phyloP scores from a whole-genome alignment of 2,113 vertebrate species.

The Eurystomus gularis region DNA sequence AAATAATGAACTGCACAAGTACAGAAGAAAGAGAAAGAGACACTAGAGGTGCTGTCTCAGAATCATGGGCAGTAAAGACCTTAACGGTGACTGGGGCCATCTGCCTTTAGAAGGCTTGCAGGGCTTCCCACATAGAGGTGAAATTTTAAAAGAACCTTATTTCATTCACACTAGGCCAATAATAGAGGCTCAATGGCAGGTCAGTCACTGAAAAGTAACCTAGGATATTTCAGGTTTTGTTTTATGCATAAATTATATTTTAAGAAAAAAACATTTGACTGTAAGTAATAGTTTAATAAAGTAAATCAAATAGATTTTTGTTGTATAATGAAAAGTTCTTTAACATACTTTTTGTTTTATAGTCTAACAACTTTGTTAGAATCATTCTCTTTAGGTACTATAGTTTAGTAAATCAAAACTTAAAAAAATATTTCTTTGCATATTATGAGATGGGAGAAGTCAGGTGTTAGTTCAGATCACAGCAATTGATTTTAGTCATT shows the following conservation, averaged over 20 bases:
- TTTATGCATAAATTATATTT: background rate
- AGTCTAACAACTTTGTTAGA: background rate
- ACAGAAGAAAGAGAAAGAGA: background rate
- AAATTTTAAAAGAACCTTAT: background rate
- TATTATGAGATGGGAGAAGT: background rate
- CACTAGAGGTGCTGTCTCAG: background rate
- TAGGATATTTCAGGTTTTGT: background rate
- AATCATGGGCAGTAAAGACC: background rate
- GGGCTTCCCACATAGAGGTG: background rate
- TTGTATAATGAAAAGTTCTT: background rate
- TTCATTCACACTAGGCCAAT: background rate
- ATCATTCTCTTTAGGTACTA: rapidly evolving
- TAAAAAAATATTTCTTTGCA: background rate
- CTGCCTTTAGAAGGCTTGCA: background rate
- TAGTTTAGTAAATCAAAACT: background rate
- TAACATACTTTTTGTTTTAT: background rate
- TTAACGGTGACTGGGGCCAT: background rate
- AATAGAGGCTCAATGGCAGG: background rate
- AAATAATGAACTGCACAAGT: background rate
- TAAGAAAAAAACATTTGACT: background rate
- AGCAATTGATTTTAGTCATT: background rate
- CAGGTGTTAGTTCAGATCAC: background rate
- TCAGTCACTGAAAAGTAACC: background rate
- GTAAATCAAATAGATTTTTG: background rate
- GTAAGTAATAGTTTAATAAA: background rate